A percentile compares a stretch with the other conserved stretches of the same genome.
Evolutionary conservation across 2,888 invertebrate species (phyloP).

Genomic region (Chrysolina oricalcia): DNA sequence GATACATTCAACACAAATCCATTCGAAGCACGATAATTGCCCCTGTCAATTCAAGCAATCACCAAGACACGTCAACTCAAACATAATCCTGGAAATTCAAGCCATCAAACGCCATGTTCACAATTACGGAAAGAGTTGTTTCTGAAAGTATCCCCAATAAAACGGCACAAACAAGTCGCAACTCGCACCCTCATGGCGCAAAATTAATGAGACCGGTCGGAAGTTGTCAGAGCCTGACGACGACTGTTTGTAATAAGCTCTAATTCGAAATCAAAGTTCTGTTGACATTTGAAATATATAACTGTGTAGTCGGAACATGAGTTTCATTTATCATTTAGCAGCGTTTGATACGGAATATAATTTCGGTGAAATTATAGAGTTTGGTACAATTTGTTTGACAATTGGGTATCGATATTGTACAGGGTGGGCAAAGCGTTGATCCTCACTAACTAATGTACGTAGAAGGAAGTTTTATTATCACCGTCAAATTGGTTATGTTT

Average conservation of each 20-base stretch:
- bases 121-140: slow-evolving; percentile 11
- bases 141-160: slow-evolving; percentile 9
- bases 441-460: too few species aligned
- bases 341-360: slow-evolving; percentile 4
- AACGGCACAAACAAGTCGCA: slow-evolving; percentile 16
- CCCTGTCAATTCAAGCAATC: too few species aligned
- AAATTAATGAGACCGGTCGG: slow-evolving; percentile 9
- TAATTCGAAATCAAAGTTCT: slow-evolving; percentile 17
- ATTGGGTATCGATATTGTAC: too few species aligned
- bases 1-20: too few species aligned
- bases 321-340: neutral
- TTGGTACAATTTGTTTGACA: too few species aligned
- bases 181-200: neutral
- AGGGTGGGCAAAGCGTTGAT: too few species aligned
- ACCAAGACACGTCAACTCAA: too few species aligned
- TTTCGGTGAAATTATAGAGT: too few species aligned
- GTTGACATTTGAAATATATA: slow-evolving; percentile 11
- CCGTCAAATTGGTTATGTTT: too few species aligned
- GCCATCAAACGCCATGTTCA: neutral
- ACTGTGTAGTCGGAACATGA: slow-evolving; percentile 8
- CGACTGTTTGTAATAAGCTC: slow-evolving; percentile 21
- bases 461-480: too few species aligned
- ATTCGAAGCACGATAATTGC: too few species aligned
- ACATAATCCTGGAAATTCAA: neutral
- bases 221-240: neutral